These are phyloP conservation scores for Ischnura elegans DNA, from an alignment of 2,888 invertebrate genomes.

Conservation along the genomic window DNA sequence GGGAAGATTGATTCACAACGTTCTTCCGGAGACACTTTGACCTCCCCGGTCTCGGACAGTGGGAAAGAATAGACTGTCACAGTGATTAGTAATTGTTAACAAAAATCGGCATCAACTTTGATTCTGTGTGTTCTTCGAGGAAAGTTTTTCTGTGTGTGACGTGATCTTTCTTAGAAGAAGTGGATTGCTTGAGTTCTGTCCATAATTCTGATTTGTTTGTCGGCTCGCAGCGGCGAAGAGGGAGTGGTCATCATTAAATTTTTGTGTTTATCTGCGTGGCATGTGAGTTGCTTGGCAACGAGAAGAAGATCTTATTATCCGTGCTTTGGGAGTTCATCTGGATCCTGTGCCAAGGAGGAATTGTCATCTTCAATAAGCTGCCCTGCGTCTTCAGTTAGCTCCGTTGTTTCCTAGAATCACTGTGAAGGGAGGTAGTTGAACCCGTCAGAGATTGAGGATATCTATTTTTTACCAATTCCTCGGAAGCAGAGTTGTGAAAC, in stretches of 20 bases:
- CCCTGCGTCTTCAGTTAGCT: not conserved
- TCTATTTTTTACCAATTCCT: not conserved
- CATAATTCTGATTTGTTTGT: not conserved
- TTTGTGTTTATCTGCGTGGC: conserved; percentile 26
- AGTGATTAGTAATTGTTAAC: not conserved
- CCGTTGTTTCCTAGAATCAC: conserved; percentile 3
- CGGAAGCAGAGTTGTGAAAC: conserved; percentile 32
- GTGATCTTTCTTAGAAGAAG: not conserved
- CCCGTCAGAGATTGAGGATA: not conserved
- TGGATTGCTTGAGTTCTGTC: not conserved
- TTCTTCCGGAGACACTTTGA: not conserved
- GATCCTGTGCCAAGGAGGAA: not conserved
- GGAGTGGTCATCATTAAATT: not conserved
- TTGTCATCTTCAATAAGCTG: not conserved
- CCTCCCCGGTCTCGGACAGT: not conserved
- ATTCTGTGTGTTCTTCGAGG: not conserved
- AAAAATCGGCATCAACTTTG: not conserved
- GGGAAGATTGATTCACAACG: not conserved
- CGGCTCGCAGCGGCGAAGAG: not conserved
- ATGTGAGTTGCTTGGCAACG: conserved; percentile 3
- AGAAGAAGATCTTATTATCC: not conserved
- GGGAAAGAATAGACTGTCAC: not conserved
- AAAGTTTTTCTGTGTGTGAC: conserved; percentile 15
- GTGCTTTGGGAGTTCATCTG: not conserved
- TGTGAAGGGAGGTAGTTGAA: conserved; percentile 11